Evolutionary conservation across 2,888 invertebrate species (phyloP).

Genomic region (Phorcus lineatus): DNA sequence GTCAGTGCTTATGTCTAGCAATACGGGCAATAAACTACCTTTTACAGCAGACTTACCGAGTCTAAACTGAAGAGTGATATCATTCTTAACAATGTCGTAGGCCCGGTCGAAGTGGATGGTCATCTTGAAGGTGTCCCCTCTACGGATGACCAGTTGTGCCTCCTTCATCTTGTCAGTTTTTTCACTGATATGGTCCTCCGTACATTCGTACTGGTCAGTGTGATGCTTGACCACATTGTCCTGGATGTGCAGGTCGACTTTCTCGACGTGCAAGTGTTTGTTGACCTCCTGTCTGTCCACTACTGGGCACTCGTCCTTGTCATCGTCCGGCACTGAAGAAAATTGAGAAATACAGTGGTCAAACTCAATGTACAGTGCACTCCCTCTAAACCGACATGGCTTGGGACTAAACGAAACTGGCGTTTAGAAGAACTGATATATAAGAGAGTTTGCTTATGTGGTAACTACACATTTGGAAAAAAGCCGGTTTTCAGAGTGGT

Average conservation of each 20-base stretch:
- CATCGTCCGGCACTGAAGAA: too few species aligned
- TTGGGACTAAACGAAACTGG: too few species aligned
- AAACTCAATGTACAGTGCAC: too few species aligned
- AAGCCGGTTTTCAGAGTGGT: too few species aligned
- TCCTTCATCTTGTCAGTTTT: not conserved
- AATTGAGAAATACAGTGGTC: too few species aligned
- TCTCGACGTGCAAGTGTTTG: conserved; percentile 18
- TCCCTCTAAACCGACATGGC: too few species aligned
- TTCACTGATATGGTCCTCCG: not conserved
- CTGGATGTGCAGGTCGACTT: conserved; percentile 37
- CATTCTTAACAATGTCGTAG: conserved; percentile 31
- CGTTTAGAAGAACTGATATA: too few species aligned
- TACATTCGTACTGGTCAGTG: conserved; percentile 48
- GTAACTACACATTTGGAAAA: too few species aligned
- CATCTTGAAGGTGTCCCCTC: conserved; percentile 43
- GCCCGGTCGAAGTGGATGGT: conserved; percentile 37
- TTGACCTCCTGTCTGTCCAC: not conserved
- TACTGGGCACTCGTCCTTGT: not conserved
- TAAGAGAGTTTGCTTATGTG: too few species aligned
- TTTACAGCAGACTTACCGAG: conserved; percentile 34
- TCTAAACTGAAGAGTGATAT: conserved; percentile 38
- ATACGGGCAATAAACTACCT: too few species aligned
- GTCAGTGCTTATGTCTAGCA: too few species aligned
- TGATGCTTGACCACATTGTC: conserved; percentile 51
- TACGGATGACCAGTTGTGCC: conserved; percentile 77